Conservation (phyloP, 2,797 vertebrate genomes). For the Lacerta bilineata region DNA sequence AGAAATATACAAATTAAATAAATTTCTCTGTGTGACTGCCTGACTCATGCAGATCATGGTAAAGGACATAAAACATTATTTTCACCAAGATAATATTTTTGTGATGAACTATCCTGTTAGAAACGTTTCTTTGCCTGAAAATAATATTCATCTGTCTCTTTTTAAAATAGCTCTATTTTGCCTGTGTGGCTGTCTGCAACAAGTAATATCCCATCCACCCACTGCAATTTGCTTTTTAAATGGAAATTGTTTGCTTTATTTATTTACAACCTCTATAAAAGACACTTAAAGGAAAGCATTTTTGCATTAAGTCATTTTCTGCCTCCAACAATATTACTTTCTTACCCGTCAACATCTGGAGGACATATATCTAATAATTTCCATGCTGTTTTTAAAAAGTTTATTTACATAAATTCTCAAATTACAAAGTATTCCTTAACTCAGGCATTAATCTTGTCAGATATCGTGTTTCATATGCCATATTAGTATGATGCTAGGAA, state of each 20-base stretch:
- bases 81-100: slow-evolving; percentile 67
- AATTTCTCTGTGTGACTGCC: slow-evolving; percentile 65
- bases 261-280: neutral
- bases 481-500: too few species aligned
- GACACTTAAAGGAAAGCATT: slow-evolving; percentile 56
- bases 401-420: too few species aligned
- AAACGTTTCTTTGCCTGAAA: slow-evolving; percentile 60
- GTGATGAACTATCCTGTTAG: slow-evolving; percentile 54
- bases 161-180: slow-evolving; percentile 57
- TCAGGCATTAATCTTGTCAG: too few species aligned
- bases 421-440: too few species aligned
- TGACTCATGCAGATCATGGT: slow-evolving; percentile 52
- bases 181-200: slow-evolving; percentile 39
- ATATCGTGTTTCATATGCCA: too few species aligned
- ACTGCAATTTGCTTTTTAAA: slow-evolving; percentile 53
- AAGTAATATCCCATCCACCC: slow-evolving; percentile 23
- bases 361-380: neutral
- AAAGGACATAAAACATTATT: slow-evolving; percentile 62
- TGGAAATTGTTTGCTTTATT: slow-evolving; percentile 24
- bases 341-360: slow-evolving; percentile 7
- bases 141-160: neutral
- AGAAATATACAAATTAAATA: slow-evolving; percentile 67
- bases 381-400: neutral
- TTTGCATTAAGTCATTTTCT: slow-evolving; percentile 42
- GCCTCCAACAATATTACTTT: slow-evolving; percentile 32